Base-by-base conservation (phyloP, 2,888 invertebrate species). In the Octonoba sinensis region DNA sequence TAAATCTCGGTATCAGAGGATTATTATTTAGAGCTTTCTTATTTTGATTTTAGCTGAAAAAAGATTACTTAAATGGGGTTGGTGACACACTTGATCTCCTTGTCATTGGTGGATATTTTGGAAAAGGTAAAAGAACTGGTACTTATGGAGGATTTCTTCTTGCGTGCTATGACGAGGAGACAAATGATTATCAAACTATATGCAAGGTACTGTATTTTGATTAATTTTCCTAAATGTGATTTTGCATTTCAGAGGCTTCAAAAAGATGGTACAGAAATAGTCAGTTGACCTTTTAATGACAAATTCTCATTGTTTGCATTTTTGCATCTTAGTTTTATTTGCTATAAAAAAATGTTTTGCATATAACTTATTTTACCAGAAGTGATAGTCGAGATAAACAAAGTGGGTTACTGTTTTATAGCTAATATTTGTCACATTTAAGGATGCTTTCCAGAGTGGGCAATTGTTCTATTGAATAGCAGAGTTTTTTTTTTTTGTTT, bases 61-160 rank as follows among this genome's bases (percentile, higher is more conserved):
- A 99, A 88, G 99, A 99, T 90, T 99, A 99, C 90, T 90, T 99
- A 85, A 96, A 98, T 44, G 97, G 97, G 51, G 93, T 96, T 12
- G 99, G 99, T 3, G 99, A 99, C 90, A 97, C 97, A 0, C 89
- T 99, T 49, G 99, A 99, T 90, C 92, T 95, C 64, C 96, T 98
- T 0, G 97, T 98, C 0, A 93, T 99, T 83, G 99, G 99, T 67
- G 99, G 95, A 0, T 99, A 96, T 90, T 89, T 91, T 71, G 99
- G 99, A 0, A 93, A 93, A 86, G 99, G 99, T 18, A 96, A 95
- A 89, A 91, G 99, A 62, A 94, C 96, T 0, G 98, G 98, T 1
- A 92, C 91, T 15, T 98, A 94, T 88, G 99, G 99, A 15, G 99
- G 99, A 12, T 99, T 97, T 89, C 91, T 99, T 79, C 90, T 99